Base-by-base conservation (phyloP, 2,113 vertebrate species). In the Cranoglanis bouderius region DNA sequence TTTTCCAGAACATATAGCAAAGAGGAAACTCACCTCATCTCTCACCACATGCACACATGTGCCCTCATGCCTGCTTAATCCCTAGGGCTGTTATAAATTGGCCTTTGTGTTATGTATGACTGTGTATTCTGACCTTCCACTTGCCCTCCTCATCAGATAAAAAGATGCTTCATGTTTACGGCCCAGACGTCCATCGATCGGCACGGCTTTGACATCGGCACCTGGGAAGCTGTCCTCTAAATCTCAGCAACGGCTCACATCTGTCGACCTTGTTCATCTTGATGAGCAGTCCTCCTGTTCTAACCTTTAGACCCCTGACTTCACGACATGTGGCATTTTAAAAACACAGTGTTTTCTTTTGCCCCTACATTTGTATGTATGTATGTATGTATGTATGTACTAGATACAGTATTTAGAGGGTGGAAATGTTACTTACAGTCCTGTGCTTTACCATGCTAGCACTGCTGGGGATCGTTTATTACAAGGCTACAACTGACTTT, bases 201-300 rank as follows among this genome's bases (percentile, higher is more conserved):
- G 89, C 80, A 88, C 75, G 75, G 24, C 89, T 86, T 91, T 77
- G 84, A 86, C 84, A 92, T 88, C 88, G 91, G 89, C 92, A 94
- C 92, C 90, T 94, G 92, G 82, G 53, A 77, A 75, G 32, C 18
- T 86, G 87, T 87, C 59, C 72, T 67, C 84, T 92, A 92, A 94
- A 94, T 92, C 91, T 91, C 87, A 90, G 82, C 74, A 91, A 86
- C 86, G 87, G 89, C 61, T 16, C 4, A 85, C 87, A 93, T 91
- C 87, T 86, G 89, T 61, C 40, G 29, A 59, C 65, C 65, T 74
- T 46, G 51, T 84, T 43, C 65, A 24, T 38, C 18, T 35, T 59
- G 80, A 74, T 70, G 32, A 83, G 80, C 63, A 32, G 32, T 55
- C 80, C 87, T 88, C 87, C 35, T 6, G 13, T 57, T 59, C 49